phyloP scores from a whole-genome alignment of 2,113 vertebrate species.

The Spilogale gracilis region DNA sequence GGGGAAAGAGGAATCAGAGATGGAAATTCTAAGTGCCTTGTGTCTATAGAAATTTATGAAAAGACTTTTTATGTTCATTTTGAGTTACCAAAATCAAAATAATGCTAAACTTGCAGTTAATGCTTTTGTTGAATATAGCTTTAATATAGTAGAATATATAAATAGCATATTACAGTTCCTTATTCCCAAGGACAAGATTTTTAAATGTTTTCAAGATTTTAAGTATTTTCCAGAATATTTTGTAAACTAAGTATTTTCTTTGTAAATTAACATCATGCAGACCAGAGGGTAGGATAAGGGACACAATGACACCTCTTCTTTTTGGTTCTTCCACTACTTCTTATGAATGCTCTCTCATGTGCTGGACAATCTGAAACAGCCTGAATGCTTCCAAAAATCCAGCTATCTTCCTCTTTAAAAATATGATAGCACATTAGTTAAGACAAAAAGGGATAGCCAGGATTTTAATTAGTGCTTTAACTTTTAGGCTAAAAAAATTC shows the following conservation, averaged over 20 bases:
- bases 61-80: slow-evolving; percentile 41
- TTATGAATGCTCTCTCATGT: background rate
- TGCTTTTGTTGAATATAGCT: background rate
- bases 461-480: background rate
- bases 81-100: slow-evolving; percentile 25
- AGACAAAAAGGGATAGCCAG: background rate
- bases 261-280: background rate
- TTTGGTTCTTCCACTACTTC: background rate
- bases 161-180: background rate
- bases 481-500: background rate
- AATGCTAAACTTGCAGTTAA: background rate
- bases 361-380: background rate
- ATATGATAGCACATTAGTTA: background rate
- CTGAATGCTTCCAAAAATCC: background rate
- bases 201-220: slow-evolving; percentile 20
- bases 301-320: fast-evolving
- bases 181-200: background rate
- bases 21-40: slow-evolving; percentile 2
- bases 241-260: background rate
- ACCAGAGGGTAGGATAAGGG: background rate
- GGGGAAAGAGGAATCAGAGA: background rate
- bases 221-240: background rate
- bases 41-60: background rate
- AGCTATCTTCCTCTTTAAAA: background rate
- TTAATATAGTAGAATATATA: background rate